Base-by-base conservation (phyloP, 2,113 vertebrate genomes). In the Perognathus longimembris region DNA sequence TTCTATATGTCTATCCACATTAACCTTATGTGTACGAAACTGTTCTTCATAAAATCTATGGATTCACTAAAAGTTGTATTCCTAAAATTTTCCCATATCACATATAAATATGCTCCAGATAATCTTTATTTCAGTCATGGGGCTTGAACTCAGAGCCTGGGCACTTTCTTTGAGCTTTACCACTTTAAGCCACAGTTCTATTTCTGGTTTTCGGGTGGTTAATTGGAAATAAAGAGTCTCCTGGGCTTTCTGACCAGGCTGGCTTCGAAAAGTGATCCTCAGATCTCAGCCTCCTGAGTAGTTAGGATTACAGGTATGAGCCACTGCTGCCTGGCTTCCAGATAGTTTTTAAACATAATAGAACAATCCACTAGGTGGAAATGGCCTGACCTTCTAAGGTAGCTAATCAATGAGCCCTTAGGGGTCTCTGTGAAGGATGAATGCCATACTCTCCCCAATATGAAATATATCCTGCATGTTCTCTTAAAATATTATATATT, bases 1-100 rank as follows among this genome's bases (percentile, higher is more conserved):
- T 8, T 20, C 28, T n/a, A 77, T 30, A 54, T 0, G 1, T 1
- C 22, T 80, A 32, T 17, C 45, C 6, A 20, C 15, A n/a, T 24
- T 1, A 34, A 36, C 42, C 36, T 79, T 50, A 66, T 36, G n/a
- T 38, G 74, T 89, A 75, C 11, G 12, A 85, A 66, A 63, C 7
- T 38, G 24, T 17, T 90, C 77, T 89, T 95, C 26, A 63, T 83
- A 82, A 93, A 91, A 81, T 66, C 50, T 45, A 42, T 20, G 20
- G 69, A 54, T 9, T 81, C 32, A 34, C 26, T 26, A 45, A 40
- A 89, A 34, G 32, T 74, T 8, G 0, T 11, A 45, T 34, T 30
- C 6, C 69, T 67, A 75, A 42, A 61, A 3, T 61, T 61, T 61
- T 24, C 6, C 59, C 54, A 82, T 59, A 40, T 75, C n/a, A 50